phyloP scores from a whole-genome alignment of 2,113 vertebrate genomes.

The Dryoscopus gambensis region DNA sequence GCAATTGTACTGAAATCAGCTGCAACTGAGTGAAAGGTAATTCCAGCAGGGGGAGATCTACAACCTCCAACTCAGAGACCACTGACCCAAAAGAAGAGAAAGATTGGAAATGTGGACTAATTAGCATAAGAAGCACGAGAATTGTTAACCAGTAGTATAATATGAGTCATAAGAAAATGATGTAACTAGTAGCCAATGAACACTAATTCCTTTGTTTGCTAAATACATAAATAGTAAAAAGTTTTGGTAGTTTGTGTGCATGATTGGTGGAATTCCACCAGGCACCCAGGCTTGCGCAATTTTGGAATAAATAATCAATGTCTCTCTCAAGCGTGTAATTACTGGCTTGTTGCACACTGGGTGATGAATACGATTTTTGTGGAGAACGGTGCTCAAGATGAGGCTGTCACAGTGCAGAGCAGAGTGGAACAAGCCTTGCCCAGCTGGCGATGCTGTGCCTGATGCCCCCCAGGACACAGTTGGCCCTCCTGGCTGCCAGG shows the following conservation, averaged over 20 bases:
- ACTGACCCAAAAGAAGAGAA: background rate
- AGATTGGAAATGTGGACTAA: background rate
- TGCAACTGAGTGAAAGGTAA: background rate
- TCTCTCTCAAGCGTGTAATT: background rate
- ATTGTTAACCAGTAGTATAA: background rate
- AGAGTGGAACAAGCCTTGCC: background rate
- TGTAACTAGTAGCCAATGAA: background rate
- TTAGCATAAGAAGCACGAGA: background rate
- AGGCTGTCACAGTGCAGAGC: background rate
- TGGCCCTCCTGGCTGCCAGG: background rate
- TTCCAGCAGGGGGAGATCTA: background rate
- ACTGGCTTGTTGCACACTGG: background rate
- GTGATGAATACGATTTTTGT: background rate
- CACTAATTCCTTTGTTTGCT: background rate
- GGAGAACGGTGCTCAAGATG: background rate
- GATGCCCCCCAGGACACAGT: fast-evolving
- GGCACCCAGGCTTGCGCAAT: background rate
- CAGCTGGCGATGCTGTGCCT: fast-evolving
- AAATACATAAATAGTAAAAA: background rate
- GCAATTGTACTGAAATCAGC: background rate
- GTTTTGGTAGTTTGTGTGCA: fast-evolving
- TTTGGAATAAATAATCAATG: background rate
- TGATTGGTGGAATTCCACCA: background rate
- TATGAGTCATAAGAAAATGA: background rate
- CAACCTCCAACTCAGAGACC: background rate